Evolutionary conservation across 2,113 vertebrate genomes (phyloP).

Genomic region (Oreochromis aureus): DNA sequence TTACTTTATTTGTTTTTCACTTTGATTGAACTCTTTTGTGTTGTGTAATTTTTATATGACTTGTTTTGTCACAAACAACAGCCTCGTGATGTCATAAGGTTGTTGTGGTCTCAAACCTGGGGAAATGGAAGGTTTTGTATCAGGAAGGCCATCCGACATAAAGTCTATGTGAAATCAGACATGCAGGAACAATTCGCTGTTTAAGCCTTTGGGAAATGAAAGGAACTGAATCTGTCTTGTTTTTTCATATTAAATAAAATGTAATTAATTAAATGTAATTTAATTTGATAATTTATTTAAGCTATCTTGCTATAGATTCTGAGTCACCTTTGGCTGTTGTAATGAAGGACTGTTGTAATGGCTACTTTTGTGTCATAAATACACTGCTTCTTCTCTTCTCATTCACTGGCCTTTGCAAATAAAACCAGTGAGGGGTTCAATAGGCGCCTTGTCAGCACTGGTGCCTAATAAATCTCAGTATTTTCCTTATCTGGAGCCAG

Average conservation of each 20-base stretch:
- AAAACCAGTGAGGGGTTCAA: not conserved
- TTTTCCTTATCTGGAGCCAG: not conserved
- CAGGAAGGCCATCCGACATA: accelerated
- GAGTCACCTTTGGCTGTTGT: not conserved
- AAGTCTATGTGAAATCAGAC: not conserved
- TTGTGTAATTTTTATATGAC: not conserved
- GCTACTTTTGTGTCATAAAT: not conserved
- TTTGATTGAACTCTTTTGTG: not conserved
- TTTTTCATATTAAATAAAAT: not conserved
- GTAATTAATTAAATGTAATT: not conserved
- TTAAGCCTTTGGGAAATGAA: not conserved
- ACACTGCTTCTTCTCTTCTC: not conserved
- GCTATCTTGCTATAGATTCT: not conserved
- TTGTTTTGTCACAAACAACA: not conserved
- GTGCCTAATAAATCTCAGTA: not conserved
- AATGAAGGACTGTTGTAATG: not conserved
- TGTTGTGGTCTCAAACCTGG: not conserved
- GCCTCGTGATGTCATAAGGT: not conserved
- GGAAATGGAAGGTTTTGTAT: not conserved
- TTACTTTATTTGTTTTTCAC: not conserved
- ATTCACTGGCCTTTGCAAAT: not conserved
- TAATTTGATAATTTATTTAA: not conserved
- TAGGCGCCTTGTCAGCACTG: accelerated
- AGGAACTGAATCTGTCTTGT: not conserved
- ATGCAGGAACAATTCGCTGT: not conserved